Conservation (phyloP, 2,888 invertebrate genomes). For the Melanchra persicariae region DNA sequence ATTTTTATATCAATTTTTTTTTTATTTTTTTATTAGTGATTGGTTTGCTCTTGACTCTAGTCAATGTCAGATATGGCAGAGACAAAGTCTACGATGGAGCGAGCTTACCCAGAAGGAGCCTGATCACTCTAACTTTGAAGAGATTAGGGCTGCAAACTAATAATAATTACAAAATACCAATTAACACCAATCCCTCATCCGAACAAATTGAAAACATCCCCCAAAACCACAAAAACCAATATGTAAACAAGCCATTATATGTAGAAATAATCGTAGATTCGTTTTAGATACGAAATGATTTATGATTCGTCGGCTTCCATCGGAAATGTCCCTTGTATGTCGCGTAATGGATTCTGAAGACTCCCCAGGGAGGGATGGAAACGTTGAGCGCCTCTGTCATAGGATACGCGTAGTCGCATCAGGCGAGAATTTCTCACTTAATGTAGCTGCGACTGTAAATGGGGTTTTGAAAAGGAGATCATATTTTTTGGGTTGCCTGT, state of each 20-base stretch:
- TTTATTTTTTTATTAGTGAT: no score
- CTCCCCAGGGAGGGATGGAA: slow-evolving; percentile 51
- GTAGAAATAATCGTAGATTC: slow-evolving; percentile 52
- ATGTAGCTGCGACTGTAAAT: slow-evolving; percentile 6
- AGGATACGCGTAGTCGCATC: slow-evolving; percentile 42
- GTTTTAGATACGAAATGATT: slow-evolving; percentile 64
- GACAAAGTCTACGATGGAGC: no score
- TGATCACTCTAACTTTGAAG: no score
- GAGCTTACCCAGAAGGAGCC: no score
- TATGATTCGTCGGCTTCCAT: slow-evolving; percentile 56
- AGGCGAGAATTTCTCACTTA: slow-evolving; percentile 38
- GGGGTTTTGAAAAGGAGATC: background rate
- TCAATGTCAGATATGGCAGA: no score
- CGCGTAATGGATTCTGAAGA: slow-evolving; percentile 64
- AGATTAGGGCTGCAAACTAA: no score
- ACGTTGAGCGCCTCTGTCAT: slow-evolving; percentile 61
- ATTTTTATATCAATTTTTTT: no score
- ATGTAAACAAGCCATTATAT: slow-evolving; percentile 43
- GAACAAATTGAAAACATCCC: slow-evolving; percentile 11
- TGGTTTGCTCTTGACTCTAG: no score
- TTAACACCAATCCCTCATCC: background rate
- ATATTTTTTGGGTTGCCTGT: no score
- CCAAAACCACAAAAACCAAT: slow-evolving; percentile 29
- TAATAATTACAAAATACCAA: background rate
- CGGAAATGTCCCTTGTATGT: slow-evolving; percentile 61